Evolutionary conservation across 1,140 invertebrate genomes (phyloP).

Genomic region (Melitaea cinxia): DNA sequence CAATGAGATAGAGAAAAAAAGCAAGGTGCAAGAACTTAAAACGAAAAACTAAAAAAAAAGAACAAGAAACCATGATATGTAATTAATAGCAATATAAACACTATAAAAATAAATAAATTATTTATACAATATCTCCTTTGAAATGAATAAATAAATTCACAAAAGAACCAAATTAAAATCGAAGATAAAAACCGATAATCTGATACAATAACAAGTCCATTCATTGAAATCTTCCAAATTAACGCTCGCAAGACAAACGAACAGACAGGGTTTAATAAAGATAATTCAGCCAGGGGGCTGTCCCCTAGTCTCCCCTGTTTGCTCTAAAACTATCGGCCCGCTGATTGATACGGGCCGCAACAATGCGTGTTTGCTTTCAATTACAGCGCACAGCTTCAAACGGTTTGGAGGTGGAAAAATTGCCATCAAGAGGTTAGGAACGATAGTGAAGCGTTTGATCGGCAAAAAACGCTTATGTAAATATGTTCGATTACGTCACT

Average conservation of each 20-base stretch:
- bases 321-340: conserved; percentile 52
- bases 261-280: conserved; percentile 37
- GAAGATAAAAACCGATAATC: neutral
- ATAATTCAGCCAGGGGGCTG: conserved; percentile 27
- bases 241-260: conserved; percentile 32
- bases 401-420: conserved; percentile 29
- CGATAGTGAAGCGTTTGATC: neutral
- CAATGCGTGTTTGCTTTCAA: conserved; percentile 74
- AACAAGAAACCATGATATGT: too few species aligned
- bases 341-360: conserved; percentile 72
- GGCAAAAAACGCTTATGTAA: neutral
- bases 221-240: conserved; percentile 33
- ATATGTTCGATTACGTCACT: neutral
- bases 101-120: too few species aligned
- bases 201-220: conserved; percentile 1
- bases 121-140: too few species aligned
- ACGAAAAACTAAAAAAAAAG: too few species aligned
- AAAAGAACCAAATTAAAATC: neutral
- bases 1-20: too few species aligned
- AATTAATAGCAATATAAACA: too few species aligned
- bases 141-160: neutral
- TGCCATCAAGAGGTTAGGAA: conserved; percentile 21
- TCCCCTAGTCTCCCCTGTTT: conserved; percentile 39
- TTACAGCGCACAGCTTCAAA: conserved; percentile 56
- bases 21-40: too few species aligned